Conservation (phyloP, 2,888 invertebrate species). For the Bembecia ichneumoniformis region DNA sequence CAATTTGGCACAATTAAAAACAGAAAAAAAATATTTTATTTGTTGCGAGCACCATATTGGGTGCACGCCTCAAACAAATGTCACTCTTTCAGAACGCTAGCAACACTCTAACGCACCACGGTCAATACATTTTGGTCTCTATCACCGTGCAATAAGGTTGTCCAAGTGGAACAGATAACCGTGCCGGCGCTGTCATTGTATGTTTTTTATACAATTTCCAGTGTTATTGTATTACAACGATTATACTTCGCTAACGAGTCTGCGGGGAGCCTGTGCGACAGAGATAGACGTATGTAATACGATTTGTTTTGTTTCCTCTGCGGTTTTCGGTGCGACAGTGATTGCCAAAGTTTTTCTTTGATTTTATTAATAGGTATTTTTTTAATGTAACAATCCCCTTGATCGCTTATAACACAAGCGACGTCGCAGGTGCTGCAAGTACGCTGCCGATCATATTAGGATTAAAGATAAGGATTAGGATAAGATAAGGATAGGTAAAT, state of each 20-base stretch:
- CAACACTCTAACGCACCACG: constrained; percentile 10
- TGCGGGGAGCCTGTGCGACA: constrained; percentile 41
- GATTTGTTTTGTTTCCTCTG: constrained; percentile 46
- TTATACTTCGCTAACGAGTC: constrained; percentile 63
- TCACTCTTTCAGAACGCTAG: constrained; percentile 29
- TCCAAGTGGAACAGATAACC: constrained; percentile 5
- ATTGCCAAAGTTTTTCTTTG: constrained; percentile 27
- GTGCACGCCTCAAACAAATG: constrained; percentile 68
- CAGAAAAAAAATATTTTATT: constrained; percentile 55
- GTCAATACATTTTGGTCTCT: constrained; percentile 16
- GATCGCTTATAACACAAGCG: too few relatives aligned
- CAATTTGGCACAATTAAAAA: constrained; percentile 60
- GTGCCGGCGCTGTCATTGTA: constrained; percentile 29
- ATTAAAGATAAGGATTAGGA: too few relatives aligned
- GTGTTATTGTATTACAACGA: constrained; percentile 61
- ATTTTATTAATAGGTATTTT: constrained; percentile 11
- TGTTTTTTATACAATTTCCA: constrained; percentile 59
- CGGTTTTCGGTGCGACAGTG: constrained; percentile 27
- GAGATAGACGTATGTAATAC: constrained; percentile 29
- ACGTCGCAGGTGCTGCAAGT: too few relatives aligned
- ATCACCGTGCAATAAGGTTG: constrained; percentile 8
- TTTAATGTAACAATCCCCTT: too few relatives aligned
- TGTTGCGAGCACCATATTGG: constrained; percentile 54
- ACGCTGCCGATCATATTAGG: too few relatives aligned
- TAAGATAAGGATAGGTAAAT: too few relatives aligned